Evolutionary conservation across 2,113 vertebrate species (phyloP).

Genomic region (Sturnus vulgaris): DNA sequence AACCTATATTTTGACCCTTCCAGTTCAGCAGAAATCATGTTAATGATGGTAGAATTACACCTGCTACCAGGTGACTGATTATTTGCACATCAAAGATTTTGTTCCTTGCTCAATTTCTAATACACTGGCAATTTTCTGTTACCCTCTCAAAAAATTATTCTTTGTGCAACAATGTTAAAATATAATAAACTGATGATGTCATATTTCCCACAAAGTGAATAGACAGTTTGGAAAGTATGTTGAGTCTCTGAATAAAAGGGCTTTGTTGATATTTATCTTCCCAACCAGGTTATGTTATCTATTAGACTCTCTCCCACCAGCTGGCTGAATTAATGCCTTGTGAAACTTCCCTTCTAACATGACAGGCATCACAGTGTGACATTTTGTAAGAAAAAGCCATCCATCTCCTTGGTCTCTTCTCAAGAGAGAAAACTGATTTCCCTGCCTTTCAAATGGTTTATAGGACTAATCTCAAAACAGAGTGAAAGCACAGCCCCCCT

Average conservation of each 20-base stretch:
- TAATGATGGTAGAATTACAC: background rate
- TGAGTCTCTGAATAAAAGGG: background rate
- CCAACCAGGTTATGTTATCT: background rate
- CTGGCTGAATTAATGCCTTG: conserved; percentile 47
- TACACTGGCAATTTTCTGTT: background rate
- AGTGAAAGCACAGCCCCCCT: background rate
- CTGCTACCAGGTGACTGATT: background rate
- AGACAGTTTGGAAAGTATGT: background rate
- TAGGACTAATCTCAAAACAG: background rate
- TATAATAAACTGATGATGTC: background rate
- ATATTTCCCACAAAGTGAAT: background rate
- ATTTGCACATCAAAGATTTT: background rate
- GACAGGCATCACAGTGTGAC: background rate
- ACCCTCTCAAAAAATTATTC: background rate
- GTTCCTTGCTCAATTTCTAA: background rate
- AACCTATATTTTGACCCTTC: background rate
- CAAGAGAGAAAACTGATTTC: background rate
- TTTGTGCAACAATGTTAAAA: background rate
- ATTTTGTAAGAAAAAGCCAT: background rate
- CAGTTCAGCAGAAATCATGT: background rate
- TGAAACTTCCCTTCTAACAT: background rate
- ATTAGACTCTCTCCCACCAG: background rate
- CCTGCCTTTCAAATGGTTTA: background rate
- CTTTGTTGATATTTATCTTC: conserved; percentile 19
- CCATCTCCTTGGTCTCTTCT: background rate